These are phyloP conservation scores for Capreolus pygargus DNA, from an alignment of 2,113 vertebrate genomes.

Conservation along the genomic window DNA sequence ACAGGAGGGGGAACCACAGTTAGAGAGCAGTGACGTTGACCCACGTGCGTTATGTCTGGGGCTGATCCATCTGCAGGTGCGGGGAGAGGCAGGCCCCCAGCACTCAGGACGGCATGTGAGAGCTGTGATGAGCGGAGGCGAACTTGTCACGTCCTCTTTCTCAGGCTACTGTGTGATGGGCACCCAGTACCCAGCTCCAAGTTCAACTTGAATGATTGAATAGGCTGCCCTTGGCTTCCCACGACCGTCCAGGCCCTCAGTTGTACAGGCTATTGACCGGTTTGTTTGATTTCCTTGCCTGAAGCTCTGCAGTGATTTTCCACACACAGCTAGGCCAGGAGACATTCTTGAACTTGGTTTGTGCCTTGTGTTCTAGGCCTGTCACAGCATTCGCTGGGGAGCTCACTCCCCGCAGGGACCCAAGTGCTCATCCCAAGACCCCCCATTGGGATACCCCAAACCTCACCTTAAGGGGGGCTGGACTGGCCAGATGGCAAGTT, in stretches of 20 bases:
- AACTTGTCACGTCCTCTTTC: background rate
- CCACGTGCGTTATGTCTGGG: background rate
- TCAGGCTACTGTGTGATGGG: background rate
- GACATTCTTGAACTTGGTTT: background rate
- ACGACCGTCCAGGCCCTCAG: background rate
- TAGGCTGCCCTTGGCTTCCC: background rate
- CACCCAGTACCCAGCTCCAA: background rate
- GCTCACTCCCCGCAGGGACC: background rate
- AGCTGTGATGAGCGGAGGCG: background rate
- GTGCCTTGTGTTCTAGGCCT: background rate
- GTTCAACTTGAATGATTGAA: background rate
- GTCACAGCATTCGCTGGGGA: fast-evolving
- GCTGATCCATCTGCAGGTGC: background rate
- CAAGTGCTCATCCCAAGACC: background rate
- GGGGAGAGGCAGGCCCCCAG: background rate
- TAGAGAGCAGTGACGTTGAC: background rate
- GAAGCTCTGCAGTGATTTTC: background rate
- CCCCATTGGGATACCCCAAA: fast-evolving
- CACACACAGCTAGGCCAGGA: background rate
- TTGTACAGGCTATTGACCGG: background rate
- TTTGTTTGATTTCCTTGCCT: background rate
- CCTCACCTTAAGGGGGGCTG: background rate
- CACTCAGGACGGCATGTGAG: fast-evolving
- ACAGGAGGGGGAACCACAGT: background rate
- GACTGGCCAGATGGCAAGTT: background rate